Evolutionary conservation across 2,113 vertebrate genomes (phyloP).

Genomic region (Alethe castanea): DNA sequence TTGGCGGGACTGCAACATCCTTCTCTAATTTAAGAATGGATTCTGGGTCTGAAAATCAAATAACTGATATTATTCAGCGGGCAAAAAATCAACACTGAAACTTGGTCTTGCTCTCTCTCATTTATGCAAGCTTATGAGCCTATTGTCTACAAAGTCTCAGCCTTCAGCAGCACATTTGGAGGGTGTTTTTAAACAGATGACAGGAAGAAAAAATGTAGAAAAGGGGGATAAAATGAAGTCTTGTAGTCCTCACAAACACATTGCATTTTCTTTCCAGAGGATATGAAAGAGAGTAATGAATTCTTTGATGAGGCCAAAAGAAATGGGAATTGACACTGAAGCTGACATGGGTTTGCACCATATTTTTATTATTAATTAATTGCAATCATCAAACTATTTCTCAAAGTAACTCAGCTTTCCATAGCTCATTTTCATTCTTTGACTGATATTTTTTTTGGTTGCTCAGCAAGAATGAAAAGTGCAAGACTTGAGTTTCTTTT

Average conservation of each 20-base stretch:
- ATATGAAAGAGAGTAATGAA: background rate
- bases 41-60: slow-evolving; percentile 18
- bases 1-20: background rate
- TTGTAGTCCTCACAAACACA: background rate
- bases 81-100: slow-evolving; percentile 37
- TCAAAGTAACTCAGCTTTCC: slow-evolving; percentile 11
- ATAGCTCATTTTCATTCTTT: background rate
- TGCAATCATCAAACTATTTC: slow-evolving; percentile 1
- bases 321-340: background rate
- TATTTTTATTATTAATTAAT: slow-evolving; percentile 12
- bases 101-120: background rate
- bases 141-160: background rate
- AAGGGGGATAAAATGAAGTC: background rate
- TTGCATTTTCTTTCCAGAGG: background rate
- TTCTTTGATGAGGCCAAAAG: background rate
- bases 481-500: background rate
- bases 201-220: background rate
- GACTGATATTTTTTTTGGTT: slow-evolving; percentile 17
- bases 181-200: slow-evolving; percentile 25
- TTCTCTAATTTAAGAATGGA: slow-evolving; percentile 29
- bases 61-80: slow-evolving; percentile 7
- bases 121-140: slow-evolving; percentile 28
- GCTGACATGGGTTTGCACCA: background rate
- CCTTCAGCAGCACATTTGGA: slow-evolving; percentile 9
- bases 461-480: background rate